Evolutionary conservation across 2,113 vertebrate genomes (phyloP), one percentile per base, ranked within the genome.

Genomic region (Elachura formosa): DNA sequence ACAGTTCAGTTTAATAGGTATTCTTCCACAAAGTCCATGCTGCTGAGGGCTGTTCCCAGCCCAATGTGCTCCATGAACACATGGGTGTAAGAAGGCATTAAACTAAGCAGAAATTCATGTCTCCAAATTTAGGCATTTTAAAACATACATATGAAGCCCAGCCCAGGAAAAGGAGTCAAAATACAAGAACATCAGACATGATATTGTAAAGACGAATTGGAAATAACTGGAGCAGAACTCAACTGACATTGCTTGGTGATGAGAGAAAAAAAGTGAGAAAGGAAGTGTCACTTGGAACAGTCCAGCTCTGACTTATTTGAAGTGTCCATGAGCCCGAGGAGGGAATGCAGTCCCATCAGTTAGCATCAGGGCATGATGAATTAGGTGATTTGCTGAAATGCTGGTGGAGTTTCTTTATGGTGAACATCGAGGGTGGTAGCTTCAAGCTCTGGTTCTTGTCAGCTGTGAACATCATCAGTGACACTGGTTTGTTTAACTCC

Each of bases 371-470:
- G 48, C 84, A 31, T 81, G 76, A 71, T 38, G 46, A 34, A 76
- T 90, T 59, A 56, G 13, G 61, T 75, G 84, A 59, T 55, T 58
- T 72, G 84, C 76, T 80, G 91, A 95, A 87, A 92, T 33, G 88
- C 89, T 90, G 77, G 89, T 87, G 12, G 69, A 59, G 24, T 75
- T 85, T 84, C 80, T 90, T 80, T 81, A 38, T 34, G 56, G 41
- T 93, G 79, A 91, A 34, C 69, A 64, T 38, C 1, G n/a, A 87
- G 63, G 40, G 16, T 10, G 6, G 20, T 25, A 61, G 71, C 79
- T 87, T 84, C 74, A 46, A 91, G 94, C 79, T 92, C 96, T 97
- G 96, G 82, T 97, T 97, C 95, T 96, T 93, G 90, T 97, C 97
- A 97, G 84, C 91, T 85, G 92, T 78, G 94, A 93, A 78, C 55